phyloP scores from a whole-genome alignment of 2,888 invertebrate genomes.

The Himalopsyche japonica region DNA sequence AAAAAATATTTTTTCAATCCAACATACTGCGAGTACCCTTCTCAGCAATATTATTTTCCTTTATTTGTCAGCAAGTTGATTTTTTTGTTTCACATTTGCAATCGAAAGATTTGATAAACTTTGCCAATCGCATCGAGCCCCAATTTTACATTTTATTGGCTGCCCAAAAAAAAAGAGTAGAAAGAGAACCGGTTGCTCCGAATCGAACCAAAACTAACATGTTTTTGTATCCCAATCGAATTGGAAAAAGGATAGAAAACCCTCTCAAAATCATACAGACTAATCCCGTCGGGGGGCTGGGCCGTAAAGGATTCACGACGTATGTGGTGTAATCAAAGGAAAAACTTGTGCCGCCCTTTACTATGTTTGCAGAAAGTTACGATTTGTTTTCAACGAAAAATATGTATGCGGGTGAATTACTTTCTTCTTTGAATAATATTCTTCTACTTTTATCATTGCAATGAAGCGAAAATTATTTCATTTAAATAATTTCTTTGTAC shows the following conservation, averaged over 20 bases:
- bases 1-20: too few relatives aligned
- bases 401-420: constrained; percentile 16
- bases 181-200: constrained; percentile 5
- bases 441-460: background rate
- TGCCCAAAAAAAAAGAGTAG: background rate
- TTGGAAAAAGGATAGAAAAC: constrained; percentile 32
- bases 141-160: constrained; percentile 15
- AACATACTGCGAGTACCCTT: too few relatives aligned
- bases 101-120: constrained; percentile 3
- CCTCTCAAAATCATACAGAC: constrained; percentile 37
- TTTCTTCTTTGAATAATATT: background rate
- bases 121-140: background rate
- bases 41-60: background rate
- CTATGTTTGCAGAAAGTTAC: constrained; percentile 28
- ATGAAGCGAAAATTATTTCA: too few relatives aligned
- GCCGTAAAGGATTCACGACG: constrained; percentile 38
- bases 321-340: constrained; percentile 40
- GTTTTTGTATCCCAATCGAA: constrained; percentile 39
- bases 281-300: constrained; percentile 28
- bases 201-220: constrained; percentile 29
- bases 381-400: constrained; percentile 27
- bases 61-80: background rate
- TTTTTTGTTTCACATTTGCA: background rate
- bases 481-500: too few relatives aligned
- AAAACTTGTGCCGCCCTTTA: constrained; percentile 23